Conservation (phyloP, 2,113 vertebrate genomes). For the Pleuronectes platessa region DNA sequence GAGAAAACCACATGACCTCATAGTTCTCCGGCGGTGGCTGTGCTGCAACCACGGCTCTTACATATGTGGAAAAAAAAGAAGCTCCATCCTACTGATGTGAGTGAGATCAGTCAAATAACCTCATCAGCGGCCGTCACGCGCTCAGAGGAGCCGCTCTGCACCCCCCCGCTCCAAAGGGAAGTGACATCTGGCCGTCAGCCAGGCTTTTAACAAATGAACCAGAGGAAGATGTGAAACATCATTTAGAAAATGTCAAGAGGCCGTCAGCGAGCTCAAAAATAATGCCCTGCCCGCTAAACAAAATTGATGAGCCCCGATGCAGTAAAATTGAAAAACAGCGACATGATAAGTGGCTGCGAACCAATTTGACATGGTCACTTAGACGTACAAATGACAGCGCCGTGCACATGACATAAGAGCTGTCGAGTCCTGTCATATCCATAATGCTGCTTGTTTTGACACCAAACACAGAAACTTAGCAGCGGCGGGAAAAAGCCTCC, state of each 20-base stretch:
- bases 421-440: constrained; percentile 46
- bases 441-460: constrained; percentile 42
- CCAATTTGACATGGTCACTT: constrained; percentile 68
- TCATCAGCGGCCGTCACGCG: constrained; percentile 37
- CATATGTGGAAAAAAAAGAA: constrained; percentile 39
- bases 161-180: constrained; percentile 29
- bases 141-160: constrained; percentile 6
- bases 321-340: constrained; percentile 63
- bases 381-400: constrained; percentile 50
- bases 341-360: constrained; percentile 67
- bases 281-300: constrained; percentile 60
- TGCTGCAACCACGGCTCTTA: constrained; percentile 48
- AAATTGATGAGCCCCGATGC: constrained; percentile 63
- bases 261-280: constrained; percentile 64
- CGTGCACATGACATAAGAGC: constrained; percentile 53
- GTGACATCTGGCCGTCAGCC: constrained; percentile 60
- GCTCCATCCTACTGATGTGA: constrained; percentile 33
- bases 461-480: constrained; percentile 14
- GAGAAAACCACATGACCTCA: constrained; percentile 60
- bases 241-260: constrained; percentile 65
- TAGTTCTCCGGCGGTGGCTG: constrained; percentile 17
- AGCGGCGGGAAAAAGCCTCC: constrained; percentile 14
- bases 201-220: constrained; percentile 72
- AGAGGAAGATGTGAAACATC: constrained; percentile 60
- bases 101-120: constrained; percentile 16